Conservation (phyloP, 2,113 vertebrate genomes). For the Pica pica region DNA sequence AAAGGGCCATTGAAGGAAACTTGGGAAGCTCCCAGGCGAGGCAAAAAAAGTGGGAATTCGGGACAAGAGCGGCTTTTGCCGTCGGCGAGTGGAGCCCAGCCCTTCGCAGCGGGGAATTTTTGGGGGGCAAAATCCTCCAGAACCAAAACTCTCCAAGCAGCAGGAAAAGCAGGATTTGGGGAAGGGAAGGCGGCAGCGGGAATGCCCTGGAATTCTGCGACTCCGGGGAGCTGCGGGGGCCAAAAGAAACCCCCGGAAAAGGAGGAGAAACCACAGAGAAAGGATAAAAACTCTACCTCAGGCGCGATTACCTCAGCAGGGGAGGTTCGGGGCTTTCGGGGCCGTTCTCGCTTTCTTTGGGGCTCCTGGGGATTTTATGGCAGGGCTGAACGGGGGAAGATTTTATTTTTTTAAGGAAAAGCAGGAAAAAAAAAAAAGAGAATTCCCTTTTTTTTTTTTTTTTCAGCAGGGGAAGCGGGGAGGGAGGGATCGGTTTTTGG, state of each 20-base stretch:
- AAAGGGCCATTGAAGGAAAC: not conserved
- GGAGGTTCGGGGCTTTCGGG: no score
- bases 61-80: accelerated
- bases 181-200: not conserved
- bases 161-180: not conserved
- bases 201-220: not conserved
- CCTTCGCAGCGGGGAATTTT: not conserved
- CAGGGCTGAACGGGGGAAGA: no score
- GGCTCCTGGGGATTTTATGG: no score
- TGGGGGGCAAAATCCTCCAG: not conserved
- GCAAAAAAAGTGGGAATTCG: not conserved
- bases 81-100: not conserved
- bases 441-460: no score
- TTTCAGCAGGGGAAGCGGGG: no score
- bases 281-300: constrained; percentile 86
- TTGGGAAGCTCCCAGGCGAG: accelerated
- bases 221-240: not conserved
- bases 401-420: no score
- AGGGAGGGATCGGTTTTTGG: no score
- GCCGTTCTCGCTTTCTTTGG: no score
- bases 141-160: not conserved
- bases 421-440: no score
- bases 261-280: not conserved
- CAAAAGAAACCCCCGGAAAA: not conserved
- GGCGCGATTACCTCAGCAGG: constrained; percentile 91